phyloP scores from a whole-genome alignment of 2,797 vertebrate genomes.

The Poecilia picta region DNA sequence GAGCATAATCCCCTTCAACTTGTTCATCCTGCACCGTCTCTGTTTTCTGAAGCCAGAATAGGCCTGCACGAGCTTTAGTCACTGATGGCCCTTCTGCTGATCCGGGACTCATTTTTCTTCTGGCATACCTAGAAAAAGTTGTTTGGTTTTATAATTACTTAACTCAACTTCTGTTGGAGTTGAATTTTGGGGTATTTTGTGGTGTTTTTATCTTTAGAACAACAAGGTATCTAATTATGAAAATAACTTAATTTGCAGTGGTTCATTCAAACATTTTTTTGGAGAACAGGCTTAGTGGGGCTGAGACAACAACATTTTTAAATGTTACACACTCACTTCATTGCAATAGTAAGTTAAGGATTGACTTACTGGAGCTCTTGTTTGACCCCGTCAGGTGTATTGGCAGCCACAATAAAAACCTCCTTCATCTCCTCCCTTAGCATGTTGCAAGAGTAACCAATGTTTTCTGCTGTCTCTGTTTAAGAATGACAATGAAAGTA shows the following conservation, averaged over 20 bases:
- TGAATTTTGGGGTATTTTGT: neutral
- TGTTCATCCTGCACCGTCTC: constrained; percentile 82
- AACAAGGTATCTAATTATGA: neutral
- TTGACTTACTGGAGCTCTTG: constrained; percentile 87
- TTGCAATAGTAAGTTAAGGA: neutral
- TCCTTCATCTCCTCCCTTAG: constrained; percentile 90
- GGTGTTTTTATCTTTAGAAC: neutral
- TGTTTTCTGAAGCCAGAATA: constrained; percentile 66
- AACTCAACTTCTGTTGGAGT: neutral
- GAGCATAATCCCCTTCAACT: constrained; percentile 83
- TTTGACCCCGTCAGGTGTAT: constrained; percentile 78
- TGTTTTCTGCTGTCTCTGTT: constrained; percentile 91
- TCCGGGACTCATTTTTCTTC: constrained; percentile 85
- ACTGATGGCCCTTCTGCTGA: constrained; percentile 73
- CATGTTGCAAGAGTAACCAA: constrained; percentile 94
- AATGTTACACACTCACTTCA: neutral
- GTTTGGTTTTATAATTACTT: neutral
- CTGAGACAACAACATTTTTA: neutral
- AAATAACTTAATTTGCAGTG: neutral
- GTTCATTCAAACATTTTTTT: neutral
- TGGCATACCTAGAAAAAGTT: constrained; percentile 80
- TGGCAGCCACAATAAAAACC: constrained; percentile 85
- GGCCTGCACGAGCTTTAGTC: constrained; percentile 52
- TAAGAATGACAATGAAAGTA: constrained; percentile 76
- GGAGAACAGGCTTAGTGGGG: neutral